Conservation (phyloP, 2,797 vertebrate genomes). For the Eurystomus glaucurus region DNA sequence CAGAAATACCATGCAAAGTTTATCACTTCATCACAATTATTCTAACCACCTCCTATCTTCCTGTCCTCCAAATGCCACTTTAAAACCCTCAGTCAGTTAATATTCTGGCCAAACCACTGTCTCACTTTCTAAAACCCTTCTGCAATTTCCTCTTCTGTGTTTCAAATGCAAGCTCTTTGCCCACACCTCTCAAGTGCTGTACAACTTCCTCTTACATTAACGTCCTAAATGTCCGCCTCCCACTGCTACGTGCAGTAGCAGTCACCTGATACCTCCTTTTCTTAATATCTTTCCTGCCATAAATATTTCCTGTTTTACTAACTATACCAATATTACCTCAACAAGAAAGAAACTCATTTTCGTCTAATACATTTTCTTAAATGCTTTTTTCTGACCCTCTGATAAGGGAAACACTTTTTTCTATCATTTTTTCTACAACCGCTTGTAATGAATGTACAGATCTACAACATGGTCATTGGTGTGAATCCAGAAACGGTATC, state of each 20-base stretch:
- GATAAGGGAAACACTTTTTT: neutral
- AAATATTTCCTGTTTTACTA: neutral
- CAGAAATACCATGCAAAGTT: neutral
- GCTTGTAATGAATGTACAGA: neutral
- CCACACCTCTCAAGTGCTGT: neutral
- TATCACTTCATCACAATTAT: neutral
- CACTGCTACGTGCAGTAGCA: accelerated
- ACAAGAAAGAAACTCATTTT: neutral
- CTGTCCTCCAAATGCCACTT: neutral
- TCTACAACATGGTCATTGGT: neutral
- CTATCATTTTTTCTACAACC: neutral
- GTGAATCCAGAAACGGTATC: neutral
- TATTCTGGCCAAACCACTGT: neutral
- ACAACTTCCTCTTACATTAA: neutral
- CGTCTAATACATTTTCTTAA: neutral
- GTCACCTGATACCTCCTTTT: no score
- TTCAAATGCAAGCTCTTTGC: neutral
- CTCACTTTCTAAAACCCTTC: neutral
- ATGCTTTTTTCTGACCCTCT: neutral
- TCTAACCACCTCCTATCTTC: neutral
- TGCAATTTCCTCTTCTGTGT: neutral
- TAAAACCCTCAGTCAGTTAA: neutral
- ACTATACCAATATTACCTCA: neutral
- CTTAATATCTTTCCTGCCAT: neutral
- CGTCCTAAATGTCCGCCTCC: neutral